A percentile compares a stretch with the other conserved stretches of the same genome.
Evolutionary conservation across 2,113 vertebrate genomes (phyloP).

Genomic region (Pardalotus punctatus): DNA sequence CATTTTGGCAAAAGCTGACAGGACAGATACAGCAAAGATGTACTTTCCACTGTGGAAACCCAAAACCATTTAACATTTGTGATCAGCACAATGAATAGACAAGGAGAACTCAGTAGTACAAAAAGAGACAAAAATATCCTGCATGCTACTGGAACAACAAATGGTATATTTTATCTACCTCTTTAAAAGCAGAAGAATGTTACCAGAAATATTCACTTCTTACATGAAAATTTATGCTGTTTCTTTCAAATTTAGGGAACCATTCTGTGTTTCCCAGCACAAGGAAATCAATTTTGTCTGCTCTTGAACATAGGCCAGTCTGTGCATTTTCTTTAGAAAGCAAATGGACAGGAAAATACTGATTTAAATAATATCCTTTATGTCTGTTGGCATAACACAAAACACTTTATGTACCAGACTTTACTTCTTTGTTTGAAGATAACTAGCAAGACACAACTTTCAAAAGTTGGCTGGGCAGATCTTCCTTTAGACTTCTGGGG

Average conservation of each 20-base stretch:
- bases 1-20: conserved; percentile 44
- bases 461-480: not conserved
- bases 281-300: conserved; percentile 32
- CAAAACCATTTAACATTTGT: conserved; percentile 47
- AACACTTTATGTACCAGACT: not conserved
- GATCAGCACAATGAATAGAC: conserved; percentile 27
- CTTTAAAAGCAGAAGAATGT: not conserved
- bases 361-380: conserved; percentile 33
- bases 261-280: not conserved
- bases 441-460: not conserved
- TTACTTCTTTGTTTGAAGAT: conserved; percentile 32
- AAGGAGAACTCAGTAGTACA: conserved; percentile 20
- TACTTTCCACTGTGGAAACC: conserved; percentile 40
- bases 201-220: conserved; percentile 2
- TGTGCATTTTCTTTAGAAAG: conserved; percentile 43
- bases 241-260: conserved; percentile 32
- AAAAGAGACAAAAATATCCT: conserved; percentile 49
- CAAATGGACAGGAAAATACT: conserved; percentile 44
- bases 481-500: conserved; percentile 9
- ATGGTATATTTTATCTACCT: not conserved
- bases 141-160: not conserved
- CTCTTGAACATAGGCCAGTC: conserved; percentile 43
- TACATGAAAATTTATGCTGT: conserved; percentile 7
- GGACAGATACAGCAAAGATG: not conserved
- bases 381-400: conserved; percentile 29